A percentile compares a stretch with the other conserved stretches of the same genome.
Conservation (phyloP, 2,797 vertebrate species). For the Karalla daura region DNA sequence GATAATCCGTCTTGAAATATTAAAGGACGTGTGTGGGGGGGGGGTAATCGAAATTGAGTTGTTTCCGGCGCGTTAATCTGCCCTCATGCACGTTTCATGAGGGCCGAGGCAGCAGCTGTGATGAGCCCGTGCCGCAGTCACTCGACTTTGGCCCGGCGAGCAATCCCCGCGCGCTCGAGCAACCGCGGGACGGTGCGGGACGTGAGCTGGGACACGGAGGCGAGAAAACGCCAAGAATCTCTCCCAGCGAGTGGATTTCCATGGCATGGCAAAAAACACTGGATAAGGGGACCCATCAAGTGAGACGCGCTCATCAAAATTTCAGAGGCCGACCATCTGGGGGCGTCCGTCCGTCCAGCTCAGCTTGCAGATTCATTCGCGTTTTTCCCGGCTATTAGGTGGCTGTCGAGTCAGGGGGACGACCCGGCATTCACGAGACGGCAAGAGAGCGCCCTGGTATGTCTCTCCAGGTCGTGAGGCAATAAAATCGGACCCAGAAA, state of each 20-base stretch:
- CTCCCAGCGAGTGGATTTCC: neutral
- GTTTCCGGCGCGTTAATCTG: conserved; percentile 21
- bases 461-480: neutral
- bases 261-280: neutral
- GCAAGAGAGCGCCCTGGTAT: too few species aligned
- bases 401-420: neutral
- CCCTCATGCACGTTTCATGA: conserved; percentile 36
- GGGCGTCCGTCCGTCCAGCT: conserved; percentile 6
- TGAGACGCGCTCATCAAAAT: conserved; percentile 14
- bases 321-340: conserved; percentile 11
- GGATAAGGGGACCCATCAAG: conserved; percentile 7
- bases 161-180: neutral
- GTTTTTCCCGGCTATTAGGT: neutral
- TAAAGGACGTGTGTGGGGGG: neutral
- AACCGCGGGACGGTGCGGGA: too few species aligned
- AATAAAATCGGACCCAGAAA: neutral
- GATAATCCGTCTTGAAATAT: conserved; percentile 11
- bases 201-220: too few species aligned
- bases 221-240: neutral
- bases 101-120: conserved; percentile 18
- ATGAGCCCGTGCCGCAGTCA: conserved; percentile 14
- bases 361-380: neutral
- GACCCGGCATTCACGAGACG: neutral
- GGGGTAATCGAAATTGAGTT: conserved; percentile 9
- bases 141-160: neutral